These are phyloP conservation scores for Ernsta delagoae DNA, from an alignment of 2,888 invertebrate species.

Conservation along the genomic window DNA sequence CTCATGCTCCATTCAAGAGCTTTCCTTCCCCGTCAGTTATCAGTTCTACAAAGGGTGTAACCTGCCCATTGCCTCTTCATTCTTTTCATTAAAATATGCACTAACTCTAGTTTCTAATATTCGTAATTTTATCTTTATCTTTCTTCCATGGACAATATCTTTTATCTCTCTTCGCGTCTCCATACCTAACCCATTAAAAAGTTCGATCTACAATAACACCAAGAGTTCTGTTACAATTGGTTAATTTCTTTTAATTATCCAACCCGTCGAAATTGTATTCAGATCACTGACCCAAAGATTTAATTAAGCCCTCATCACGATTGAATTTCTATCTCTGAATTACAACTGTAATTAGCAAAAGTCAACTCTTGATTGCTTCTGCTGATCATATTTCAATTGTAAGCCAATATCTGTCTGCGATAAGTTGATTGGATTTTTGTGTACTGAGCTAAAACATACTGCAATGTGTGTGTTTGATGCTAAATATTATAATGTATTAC, in stretches of 20 bases:
- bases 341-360: constrained; percentile 32
- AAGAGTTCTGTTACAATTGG: constrained; percentile 11
- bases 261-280: constrained; percentile 12
- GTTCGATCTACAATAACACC: constrained; percentile 4
- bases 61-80: too few species aligned
- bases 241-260: constrained; percentile 29
- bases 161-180: neutral
- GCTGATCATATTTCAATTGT: constrained; percentile 18
- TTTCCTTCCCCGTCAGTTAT: too few species aligned
- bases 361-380: constrained; percentile 18
- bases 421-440: constrained; percentile 1
- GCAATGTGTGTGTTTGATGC: neutral
- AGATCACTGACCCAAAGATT: constrained; percentile 30
- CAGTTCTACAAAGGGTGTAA: too few species aligned
- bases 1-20: too few species aligned
- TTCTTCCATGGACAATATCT: too few species aligned
- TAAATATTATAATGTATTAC: too few species aligned
- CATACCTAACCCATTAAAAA: neutral
- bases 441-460: neutral
- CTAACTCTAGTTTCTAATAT: too few species aligned
- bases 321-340: constrained; percentile 34
- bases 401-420: neutral
- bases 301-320: constrained; percentile 29
- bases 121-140: too few species aligned
- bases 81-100: too few species aligned